Base-by-base conservation (phyloP, 2,797 vertebrate genomes). In the Sus cebifrons region DNA sequence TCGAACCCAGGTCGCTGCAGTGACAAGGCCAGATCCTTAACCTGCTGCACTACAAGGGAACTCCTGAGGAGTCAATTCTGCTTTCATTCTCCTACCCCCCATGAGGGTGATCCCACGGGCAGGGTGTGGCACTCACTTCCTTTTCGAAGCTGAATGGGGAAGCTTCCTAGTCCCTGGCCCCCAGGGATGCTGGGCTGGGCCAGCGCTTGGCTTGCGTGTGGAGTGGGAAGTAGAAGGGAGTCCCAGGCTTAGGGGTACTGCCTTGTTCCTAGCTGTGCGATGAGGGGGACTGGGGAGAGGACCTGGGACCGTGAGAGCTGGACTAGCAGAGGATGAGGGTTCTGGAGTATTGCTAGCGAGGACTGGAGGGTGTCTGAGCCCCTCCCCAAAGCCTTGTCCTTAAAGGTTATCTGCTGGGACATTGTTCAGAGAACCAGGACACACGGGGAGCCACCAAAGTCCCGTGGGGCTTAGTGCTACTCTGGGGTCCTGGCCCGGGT, bases 101-200 rank as follows among this genome's bases (percentile, higher is more conserved):
- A 0, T 2, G 23, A 93, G 90, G 96, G 95, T 89, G 91, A 86
- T 90, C 84, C 91, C 71, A 36, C 91, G 62, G 89, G n/a, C 52
- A 90, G 97, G 97, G 97, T 85, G 97, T 97, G 96, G 96, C 89
- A 68, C 83, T 65, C 87, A 97, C 87, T 95, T 93, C 92, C 94
- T 96, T 90, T 97, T 83, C 6, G 32, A 86, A 67, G 54, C 62
- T 29, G 71, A 95, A 68, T 52, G 93, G 94, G 87, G 93, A 77
- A 71, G 91, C 79, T 95, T 96, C 88, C 92, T 96, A 81, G 79
- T 83, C 17, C 16, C 29, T 36, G 74, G 36, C 36, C 8, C 78
- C 15, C 27, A 27, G 91, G 75, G 89, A 52, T 90, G 71, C 0
- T 6, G 17, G 23, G 40, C 67, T 18, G 58, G 73, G 67, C 23